phyloP scores from a whole-genome alignment of 2,113 vertebrate genomes.

The Ceratotherium simum region DNA sequence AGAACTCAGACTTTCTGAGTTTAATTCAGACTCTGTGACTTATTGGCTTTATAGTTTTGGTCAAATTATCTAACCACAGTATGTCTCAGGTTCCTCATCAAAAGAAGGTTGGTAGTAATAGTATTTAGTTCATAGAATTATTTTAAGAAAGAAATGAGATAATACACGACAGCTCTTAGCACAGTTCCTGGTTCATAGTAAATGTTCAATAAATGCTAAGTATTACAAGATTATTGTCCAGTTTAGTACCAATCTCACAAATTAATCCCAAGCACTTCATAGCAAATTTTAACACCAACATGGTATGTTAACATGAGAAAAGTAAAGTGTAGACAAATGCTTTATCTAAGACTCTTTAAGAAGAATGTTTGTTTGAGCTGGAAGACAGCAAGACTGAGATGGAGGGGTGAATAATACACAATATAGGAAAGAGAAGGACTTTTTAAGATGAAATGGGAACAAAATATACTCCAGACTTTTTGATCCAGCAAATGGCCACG shows the following conservation, averaged over 20 bases:
- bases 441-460: neutral
- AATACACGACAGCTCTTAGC: neutral
- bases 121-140: neutral
- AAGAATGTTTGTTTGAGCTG: neutral
- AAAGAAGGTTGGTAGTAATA: neutral
- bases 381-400: neutral
- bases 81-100: neutral
- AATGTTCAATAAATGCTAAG: neutral
- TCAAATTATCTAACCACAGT: neutral
- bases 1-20: neutral
- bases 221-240: neutral
- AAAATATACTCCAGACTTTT: neutral
- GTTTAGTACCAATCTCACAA: neutral
- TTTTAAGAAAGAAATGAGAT: constrained; percentile 35
- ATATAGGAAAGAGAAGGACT: neutral
- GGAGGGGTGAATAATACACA: neutral
- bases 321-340: neutral
- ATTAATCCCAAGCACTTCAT: neutral
- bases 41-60: neutral
- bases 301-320: neutral
- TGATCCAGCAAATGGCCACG: neutral
- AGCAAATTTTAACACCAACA: neutral
- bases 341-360: neutral
- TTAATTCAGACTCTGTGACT: neutral
- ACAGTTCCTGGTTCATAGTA: neutral